phyloP scores from a whole-genome alignment of 1,140 invertebrate species.

The Bombus pascuorum region DNA sequence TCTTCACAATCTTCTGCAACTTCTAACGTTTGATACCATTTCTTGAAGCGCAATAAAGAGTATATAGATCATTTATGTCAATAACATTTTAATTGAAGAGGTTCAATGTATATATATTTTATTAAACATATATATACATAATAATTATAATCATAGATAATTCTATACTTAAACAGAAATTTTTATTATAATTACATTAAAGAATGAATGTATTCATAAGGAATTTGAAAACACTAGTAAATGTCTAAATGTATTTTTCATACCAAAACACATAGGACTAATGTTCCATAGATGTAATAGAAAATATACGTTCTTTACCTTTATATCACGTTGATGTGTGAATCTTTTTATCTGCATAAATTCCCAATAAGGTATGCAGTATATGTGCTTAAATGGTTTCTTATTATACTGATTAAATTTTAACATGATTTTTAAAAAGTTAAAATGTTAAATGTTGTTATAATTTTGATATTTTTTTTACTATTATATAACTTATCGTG shows the following conservation, averaged over 20 bases:
- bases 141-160: not conserved
- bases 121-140: not conserved
- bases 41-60: slow-evolving; percentile 79
- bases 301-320: slow-evolving; percentile 3
- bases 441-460: not conserved
- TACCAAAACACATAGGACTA: not conserved
- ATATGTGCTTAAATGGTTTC: not conserved
- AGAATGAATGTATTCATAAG: not conserved
- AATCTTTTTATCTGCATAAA: slow-evolving; percentile 33
- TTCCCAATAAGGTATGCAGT: not conserved
- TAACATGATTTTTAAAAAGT: slow-evolving; percentile 42
- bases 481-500: slow-evolving; percentile 15
- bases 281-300: not conserved
- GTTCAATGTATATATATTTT: not conserved
- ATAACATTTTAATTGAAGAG: too few species aligned
- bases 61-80: not conserved
- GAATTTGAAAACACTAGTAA: not conserved
- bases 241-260: not conserved
- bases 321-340: slow-evolving; percentile 26
- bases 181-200: not conserved
- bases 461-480: slow-evolving; percentile 21
- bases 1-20: slow-evolving; percentile 87
- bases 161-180: not conserved
- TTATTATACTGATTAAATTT: slow-evolving; percentile 1
- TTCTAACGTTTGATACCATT: slow-evolving; percentile 86